Percentiles rank a stretch among this genome's conserved stretches.
Evolutionary conservation across 2,888 invertebrate genomes (phyloP).

Genomic region (Eumacrocentrus americanus): DNA sequence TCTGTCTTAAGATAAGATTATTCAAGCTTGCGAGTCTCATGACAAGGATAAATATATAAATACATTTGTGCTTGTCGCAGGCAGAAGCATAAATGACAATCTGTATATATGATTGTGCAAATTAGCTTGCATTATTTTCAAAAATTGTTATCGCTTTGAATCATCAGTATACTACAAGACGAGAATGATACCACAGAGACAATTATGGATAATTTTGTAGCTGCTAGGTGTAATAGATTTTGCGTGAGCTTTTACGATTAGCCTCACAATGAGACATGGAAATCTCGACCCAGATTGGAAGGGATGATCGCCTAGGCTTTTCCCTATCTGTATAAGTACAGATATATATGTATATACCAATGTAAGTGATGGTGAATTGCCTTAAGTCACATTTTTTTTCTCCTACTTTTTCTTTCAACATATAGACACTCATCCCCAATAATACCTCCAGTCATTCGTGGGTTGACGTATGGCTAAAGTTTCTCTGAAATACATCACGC

Average conservation of each 20-base stretch:
- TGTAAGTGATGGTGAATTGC: slow-evolving; percentile 1
- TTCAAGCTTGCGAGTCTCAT: background rate
- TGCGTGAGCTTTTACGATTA: slow-evolving; percentile 28
- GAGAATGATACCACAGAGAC: slow-evolving; percentile 1
- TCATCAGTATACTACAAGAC: too few species aligned
- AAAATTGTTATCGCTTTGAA: too few species aligned
- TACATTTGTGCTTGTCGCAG: background rate
- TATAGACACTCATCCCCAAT: slow-evolving; percentile 23
- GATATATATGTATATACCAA: slow-evolving; percentile 13
- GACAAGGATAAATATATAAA: background rate
- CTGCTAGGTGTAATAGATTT: slow-evolving; percentile 23
- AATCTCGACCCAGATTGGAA: slow-evolving; percentile 24
- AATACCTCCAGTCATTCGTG: slow-evolving; percentile 28
- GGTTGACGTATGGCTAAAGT: slow-evolving; percentile 28
- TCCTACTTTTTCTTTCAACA: slow-evolving; percentile 20
- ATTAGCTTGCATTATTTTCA: too few species aligned
- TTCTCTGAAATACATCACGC: slow-evolving; percentile 30
- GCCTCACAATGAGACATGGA: slow-evolving; percentile 20
- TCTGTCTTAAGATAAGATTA: slow-evolving; percentile 45
- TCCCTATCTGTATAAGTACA: background rate
- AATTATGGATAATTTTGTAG: slow-evolving; percentile 22
- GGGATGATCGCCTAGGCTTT: slow-evolving; percentile 4
- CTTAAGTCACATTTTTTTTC: slow-evolving; percentile 2
- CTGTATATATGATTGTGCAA: too few species aligned
- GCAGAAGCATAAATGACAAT: too few species aligned